Conservation (phyloP, 2,888 invertebrate genomes). For the Incurvaria masculella region DNA sequence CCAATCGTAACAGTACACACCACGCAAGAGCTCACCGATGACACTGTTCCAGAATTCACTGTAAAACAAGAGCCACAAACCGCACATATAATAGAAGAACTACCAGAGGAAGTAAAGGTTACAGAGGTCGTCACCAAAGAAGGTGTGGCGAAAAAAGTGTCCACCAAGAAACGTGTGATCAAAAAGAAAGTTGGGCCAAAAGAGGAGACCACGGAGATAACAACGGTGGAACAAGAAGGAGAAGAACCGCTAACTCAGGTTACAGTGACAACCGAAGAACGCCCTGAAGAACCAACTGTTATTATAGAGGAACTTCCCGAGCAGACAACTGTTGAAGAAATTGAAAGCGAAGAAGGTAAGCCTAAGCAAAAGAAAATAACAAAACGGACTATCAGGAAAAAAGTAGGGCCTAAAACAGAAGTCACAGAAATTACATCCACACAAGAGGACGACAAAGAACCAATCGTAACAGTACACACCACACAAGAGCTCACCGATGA, state of each 20-base stretch:
- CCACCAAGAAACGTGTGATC: constrained; percentile 23
- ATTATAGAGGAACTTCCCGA: constrained; percentile 22
- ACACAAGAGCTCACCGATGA: constrained; percentile 17
- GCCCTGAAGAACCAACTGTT: constrained; percentile 17
- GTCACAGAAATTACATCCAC: constrained; percentile 36
- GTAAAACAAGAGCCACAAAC: constrained; percentile 8
- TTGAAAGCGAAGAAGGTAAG: neutral
- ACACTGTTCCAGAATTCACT: constrained; percentile 15
- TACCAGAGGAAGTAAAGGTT: constrained; percentile 35
- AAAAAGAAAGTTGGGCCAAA: constrained; percentile 24
- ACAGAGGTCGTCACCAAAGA: constrained; percentile 25
- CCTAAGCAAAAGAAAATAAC: too few species aligned
- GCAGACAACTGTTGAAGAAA: constrained; percentile 19
- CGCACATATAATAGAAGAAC: constrained; percentile 23
- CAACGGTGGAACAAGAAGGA: constrained; percentile 25
- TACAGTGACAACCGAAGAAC: constrained; percentile 19
- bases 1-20: constrained; percentile 31
- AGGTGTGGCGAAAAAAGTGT: constrained; percentile 18
- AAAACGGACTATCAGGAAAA: constrained; percentile 26
- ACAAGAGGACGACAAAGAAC: constrained; percentile 33
- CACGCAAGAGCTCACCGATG: constrained; percentile 25
- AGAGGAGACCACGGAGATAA: constrained; percentile 30
- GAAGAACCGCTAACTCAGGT: constrained; percentile 21
- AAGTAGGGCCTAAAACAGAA: constrained; percentile 27
- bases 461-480: constrained; percentile 21